phyloP scores from a whole-genome alignment of 92 coral and sea anemone genomes.

The Blastomussa wellsi region DNA sequence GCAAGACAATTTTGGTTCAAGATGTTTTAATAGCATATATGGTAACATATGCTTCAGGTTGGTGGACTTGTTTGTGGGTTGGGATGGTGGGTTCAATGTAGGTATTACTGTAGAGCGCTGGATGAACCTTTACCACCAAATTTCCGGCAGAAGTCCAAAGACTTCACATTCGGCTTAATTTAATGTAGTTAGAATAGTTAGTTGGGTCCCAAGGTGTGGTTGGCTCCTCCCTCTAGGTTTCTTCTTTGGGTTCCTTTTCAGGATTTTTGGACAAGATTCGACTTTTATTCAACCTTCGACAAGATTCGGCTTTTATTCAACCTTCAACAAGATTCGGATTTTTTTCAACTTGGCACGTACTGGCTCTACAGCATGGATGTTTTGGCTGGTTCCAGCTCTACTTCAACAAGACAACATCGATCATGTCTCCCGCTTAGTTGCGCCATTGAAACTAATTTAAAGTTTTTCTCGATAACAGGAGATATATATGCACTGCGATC shows the following conservation, averaged over 20 bases:
- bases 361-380: neutral
- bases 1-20: too few relatives aligned
- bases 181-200: too few relatives aligned
- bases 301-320: too few relatives aligned
- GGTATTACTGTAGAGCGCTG: neutral
- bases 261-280: too few relatives aligned
- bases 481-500: too few relatives aligned
- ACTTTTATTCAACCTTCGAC: too few relatives aligned
- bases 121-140: constrained; percentile 8
- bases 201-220: constrained; percentile 13
- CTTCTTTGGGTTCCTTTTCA: too few relatives aligned
- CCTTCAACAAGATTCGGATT: neutral
- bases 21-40: too few relatives aligned
- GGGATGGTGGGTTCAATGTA: neutral
- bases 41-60: too few relatives aligned
- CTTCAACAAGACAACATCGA: neutral
- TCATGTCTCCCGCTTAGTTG: constrained; percentile 13
- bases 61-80: neutral
- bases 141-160: constrained; percentile 5
- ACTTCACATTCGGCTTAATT: too few relatives aligned
- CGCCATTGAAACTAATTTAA: neutral
- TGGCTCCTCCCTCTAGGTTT: too few relatives aligned
- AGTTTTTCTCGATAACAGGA: constrained; percentile 1
- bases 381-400: neutral
- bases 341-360: neutral